Percentiles rank a stretch among this genome's conserved stretches.
Evolutionary conservation across 2,797 vertebrate species (phyloP).

Genomic region (Leucoraja ocellata): DNA sequence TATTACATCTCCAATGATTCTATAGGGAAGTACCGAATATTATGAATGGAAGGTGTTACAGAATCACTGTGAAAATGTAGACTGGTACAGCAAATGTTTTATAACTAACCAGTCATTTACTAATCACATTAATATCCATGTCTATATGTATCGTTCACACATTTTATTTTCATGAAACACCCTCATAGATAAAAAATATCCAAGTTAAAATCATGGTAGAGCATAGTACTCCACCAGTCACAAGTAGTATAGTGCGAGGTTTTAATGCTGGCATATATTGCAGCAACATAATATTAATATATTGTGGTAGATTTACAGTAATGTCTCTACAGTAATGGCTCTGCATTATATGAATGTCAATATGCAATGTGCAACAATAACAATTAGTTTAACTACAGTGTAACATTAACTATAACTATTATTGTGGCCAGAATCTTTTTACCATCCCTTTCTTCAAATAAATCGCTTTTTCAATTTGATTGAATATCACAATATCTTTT

Average conservation of each 20-base stretch:
- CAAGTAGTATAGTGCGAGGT: not conserved
- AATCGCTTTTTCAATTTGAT: no score
- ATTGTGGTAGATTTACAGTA: not conserved
- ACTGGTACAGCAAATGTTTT: not conserved
- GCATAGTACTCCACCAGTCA: not conserved
- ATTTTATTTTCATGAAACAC: not conserved
- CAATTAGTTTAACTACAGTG: no score
- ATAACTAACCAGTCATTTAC: not conserved
- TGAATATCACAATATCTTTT: no score
- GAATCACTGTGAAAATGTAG: not conserved
- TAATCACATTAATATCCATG: not conserved
- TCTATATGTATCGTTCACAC: not conserved
- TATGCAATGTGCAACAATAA: not conserved
- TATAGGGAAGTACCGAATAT: not conserved
- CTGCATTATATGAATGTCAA: not conserved
- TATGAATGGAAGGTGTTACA: not conserved
- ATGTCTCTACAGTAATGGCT: not conserved
- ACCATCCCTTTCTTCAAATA: no score
- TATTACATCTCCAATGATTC: no score
- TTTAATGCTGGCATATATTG: not conserved
- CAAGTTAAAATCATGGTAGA: slow-evolving; percentile 38
- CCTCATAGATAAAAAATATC: not conserved
- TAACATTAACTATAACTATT: not conserved
- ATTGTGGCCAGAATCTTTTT: not conserved
- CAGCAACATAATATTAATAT: not conserved